Evolutionary conservation across 2,113 vertebrate species (phyloP).

Genomic region (Pristiophorus japonicus): DNA sequence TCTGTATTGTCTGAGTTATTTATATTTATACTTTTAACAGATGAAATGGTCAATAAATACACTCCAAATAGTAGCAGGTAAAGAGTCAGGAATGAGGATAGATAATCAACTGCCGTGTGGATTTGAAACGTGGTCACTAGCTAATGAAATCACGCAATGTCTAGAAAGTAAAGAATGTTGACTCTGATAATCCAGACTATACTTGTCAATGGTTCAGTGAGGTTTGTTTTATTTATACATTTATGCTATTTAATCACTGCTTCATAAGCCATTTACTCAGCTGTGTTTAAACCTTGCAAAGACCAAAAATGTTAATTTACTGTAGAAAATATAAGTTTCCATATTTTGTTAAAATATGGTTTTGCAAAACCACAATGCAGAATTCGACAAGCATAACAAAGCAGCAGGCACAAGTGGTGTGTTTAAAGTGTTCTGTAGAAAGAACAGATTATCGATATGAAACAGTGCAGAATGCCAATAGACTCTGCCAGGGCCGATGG

Average conservation of each 20-base stretch:
- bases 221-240: slow-evolving; percentile 8
- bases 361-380: slow-evolving; percentile 6
- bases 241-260: neutral
- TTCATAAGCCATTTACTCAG: neutral
- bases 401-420: neutral
- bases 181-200: neutral
- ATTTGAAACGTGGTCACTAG: neutral
- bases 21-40: neutral
- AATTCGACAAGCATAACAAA: neutral
- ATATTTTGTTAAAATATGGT: slow-evolving; percentile 1
- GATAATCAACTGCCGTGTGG: neutral
- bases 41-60: neutral
- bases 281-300: slow-evolving; percentile 19
- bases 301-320: neutral
- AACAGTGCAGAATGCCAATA: neutral
- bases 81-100: neutral
- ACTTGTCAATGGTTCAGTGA: neutral
- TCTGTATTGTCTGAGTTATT: neutral
- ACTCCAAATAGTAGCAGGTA: neutral
- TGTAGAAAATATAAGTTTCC: neutral
- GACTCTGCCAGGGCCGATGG: neutral
- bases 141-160: neutral
- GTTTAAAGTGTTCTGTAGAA: neutral
- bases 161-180: neutral
- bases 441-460: neutral